phyloP scores from a whole-genome alignment of 2,797 vertebrate species.

The Leptoclinus maculatus region DNA sequence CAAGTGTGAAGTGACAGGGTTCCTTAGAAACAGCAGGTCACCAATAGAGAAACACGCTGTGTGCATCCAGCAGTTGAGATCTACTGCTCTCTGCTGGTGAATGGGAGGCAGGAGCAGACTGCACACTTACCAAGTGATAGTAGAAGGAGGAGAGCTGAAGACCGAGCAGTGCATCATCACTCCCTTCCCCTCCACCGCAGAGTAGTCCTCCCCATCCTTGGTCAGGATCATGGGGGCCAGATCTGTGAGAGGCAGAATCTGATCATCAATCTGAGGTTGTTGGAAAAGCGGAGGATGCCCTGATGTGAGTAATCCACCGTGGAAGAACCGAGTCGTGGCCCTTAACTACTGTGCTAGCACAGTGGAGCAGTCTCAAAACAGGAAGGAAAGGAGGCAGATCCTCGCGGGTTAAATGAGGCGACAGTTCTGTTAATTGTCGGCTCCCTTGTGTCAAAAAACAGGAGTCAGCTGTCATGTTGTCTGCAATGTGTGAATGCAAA shows the following conservation, averaged over 20 bases:
- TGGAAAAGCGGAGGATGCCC: background rate
- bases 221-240: conserved; percentile 92
- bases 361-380: background rate
- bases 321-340: background rate
- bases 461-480: conserved; percentile 51
- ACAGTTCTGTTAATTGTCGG: conserved; percentile 16
- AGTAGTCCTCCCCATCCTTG: conserved; percentile 86
- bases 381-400: background rate
- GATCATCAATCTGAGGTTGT: conserved; percentile 10
- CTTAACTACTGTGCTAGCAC: background rate
- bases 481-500: conserved; percentile 38
- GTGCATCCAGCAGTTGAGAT: conserved; percentile 45
- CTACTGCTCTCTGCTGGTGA: conserved; percentile 81
- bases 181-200: conserved; percentile 85
- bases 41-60: background rate
- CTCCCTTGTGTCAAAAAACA: conserved; percentile 33
- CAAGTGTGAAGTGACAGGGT: conserved; percentile 7
- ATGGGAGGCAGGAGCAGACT: background rate
- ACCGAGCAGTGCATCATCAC: conserved; percentile 89
- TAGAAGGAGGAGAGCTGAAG: conserved; percentile 91
- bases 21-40: conserved; percentile 11
- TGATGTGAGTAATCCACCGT: background rate
- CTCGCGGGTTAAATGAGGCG: conserved; percentile 6
- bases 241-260: conserved; percentile 80
- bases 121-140: conserved; percentile 87